Percentiles rank a stretch among this genome's conserved stretches.
phyloP scores from a whole-genome alignment of 2,113 vertebrate species.

The Sarotherodon lohbergeri region DNA sequence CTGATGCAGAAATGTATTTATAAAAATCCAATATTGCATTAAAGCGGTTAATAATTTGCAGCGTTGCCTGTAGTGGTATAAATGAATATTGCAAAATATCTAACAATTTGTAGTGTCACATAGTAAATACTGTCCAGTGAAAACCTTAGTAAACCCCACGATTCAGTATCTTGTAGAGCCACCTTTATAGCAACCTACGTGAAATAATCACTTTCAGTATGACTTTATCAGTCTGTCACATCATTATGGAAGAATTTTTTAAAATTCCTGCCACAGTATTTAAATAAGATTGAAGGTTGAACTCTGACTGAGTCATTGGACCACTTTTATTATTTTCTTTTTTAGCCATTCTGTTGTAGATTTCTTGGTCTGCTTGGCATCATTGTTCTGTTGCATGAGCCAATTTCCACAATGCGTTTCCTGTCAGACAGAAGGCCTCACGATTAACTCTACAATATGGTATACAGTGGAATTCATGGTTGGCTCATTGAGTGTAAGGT shows the following conservation, averaged over 20 bases:
- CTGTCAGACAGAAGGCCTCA: neutral
- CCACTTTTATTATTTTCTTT: neutral
- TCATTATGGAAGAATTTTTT: neutral
- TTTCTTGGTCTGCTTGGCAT: neutral
- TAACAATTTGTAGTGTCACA: neutral
- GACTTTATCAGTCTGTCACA: neutral
- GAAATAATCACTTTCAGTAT: neutral
- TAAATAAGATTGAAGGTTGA: neutral
- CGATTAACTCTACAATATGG: neutral
- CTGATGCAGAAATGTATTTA: neutral
- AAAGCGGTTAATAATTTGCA: neutral
- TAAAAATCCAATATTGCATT: neutral
- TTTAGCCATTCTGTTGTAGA: neutral
- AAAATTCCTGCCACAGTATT: neutral
- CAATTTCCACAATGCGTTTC: neutral
- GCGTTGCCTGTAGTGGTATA: neutral
- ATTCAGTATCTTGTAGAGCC: neutral
- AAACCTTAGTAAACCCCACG: neutral
- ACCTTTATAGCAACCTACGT: neutral
- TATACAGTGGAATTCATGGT: neutral
- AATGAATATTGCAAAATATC: neutral
- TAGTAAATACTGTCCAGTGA: neutral
- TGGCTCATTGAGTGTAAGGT: neutral
- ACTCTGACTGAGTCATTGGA: neutral
- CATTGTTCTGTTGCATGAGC: neutral